Evolutionary conservation across 2,113 vertebrate species (phyloP).

Genomic region (Delphinus delphis): DNA sequence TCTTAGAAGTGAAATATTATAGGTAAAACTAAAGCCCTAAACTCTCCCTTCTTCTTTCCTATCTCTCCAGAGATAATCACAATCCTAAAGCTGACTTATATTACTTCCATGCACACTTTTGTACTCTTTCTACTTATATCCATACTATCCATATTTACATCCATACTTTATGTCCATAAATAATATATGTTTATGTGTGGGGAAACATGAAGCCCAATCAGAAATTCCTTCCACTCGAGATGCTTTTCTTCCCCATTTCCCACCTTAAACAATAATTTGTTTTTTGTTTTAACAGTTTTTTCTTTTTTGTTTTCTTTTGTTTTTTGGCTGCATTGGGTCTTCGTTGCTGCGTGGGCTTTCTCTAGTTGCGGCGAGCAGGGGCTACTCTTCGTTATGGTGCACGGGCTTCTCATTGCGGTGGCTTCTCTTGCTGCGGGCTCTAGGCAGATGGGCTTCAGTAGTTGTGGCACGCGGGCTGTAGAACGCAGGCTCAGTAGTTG

Average conservation of each 20-base stretch:
- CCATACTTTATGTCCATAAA: conserved; percentile 28
- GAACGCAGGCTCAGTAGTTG: no score
- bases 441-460: no score
- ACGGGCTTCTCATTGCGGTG: no score
- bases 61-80: background rate
- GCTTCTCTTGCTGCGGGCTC: no score
- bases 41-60: background rate
- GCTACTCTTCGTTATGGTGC: no score
- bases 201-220: conserved; percentile 1
- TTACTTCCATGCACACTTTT: background rate
- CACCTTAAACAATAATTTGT: conserved; percentile 17
- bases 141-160: background rate
- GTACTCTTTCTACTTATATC: background rate
- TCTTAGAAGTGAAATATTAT: background rate
- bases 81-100: background rate
- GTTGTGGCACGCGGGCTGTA: no score
- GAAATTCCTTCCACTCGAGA: conserved; percentile 1
- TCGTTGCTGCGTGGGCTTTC: no score
- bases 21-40: background rate
- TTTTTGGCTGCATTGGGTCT: no score
- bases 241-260: background rate
- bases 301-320: background rate
- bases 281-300: no score
- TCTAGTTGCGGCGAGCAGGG: no score
- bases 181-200: background rate